Evolutionary conservation across 2,113 vertebrate species (phyloP), one percentile per base, ranked within the genome.

Genomic region (Cyprichromis sp.): DNA sequence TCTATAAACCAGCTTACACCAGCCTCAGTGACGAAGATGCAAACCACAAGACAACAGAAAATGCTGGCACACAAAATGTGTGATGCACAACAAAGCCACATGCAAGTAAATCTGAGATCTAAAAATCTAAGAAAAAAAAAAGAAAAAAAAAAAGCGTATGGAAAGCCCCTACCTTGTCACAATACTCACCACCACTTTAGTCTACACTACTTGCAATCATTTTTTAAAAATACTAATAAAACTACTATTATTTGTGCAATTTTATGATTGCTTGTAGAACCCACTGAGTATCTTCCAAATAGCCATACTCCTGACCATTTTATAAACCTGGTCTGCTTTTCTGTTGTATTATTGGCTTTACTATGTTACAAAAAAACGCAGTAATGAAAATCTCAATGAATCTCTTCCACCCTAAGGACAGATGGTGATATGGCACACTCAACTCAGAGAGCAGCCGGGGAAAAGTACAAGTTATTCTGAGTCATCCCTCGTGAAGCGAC

Each of bases 81-180:
- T 82, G 42, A 81, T 12, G 17, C 45, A 84, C 11, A n/a, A 5
- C 68, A 80, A 82, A 50, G 24, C 86, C 42, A 76, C 4, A 45
- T 24, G 6, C 8, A 16, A 73, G 29, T 14, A 31, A 38, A 76
- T 2, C 24, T 13, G 26, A 61, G 8, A 31, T 26, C 26, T 26
- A 26, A 26, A 26, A 26, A 26, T 26, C 26, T 26, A 26, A 12
- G 2, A 14, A 9, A 38, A 38, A 5, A 13, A 5, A 11, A 12
- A 4, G 4, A 4, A 47, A 16, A 54, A 19, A 9, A 6, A 54
- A 29, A 57, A 2, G 5, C 0, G 0, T 29, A 5, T 13, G 4
- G 8, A 73, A 9, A 45, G 14, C 21, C 68, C 14, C 40, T 16
- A 29, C 21, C 42, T 47, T 9, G 38, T 24, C 21, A 73, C 21